These are phyloP conservation scores for Aricia artaxerxes DNA, from an alignment of 2,888 invertebrate species.

Conservation along the genomic window DNA sequence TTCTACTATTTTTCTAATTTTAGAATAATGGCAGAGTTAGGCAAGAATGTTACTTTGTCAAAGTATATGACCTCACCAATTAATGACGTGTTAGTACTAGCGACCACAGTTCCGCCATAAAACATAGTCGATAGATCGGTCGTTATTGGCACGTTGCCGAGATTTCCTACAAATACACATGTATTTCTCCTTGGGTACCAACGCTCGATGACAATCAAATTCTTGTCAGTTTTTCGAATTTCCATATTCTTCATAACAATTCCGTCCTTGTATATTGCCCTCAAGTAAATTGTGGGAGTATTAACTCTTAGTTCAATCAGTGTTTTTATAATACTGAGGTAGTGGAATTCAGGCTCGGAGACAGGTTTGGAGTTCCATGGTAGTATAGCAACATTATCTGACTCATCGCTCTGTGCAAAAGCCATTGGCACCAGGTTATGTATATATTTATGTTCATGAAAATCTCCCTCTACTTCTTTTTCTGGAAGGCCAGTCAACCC, in stretches of 20 bases:
- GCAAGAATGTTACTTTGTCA: slow-evolving; percentile 66
- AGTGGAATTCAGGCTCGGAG: slow-evolving; percentile 72
- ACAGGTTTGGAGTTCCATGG: slow-evolving; percentile 84
- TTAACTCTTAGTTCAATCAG: slow-evolving; percentile 81
- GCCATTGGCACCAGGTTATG: slow-evolving; percentile 87
- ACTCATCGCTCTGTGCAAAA: slow-evolving; percentile 73
- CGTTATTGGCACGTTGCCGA: slow-evolving; percentile 80
- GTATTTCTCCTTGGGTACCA: slow-evolving; percentile 89
- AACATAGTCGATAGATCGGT: slow-evolving; percentile 88
- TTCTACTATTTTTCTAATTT: slow-evolving; percentile 66
- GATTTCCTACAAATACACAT: slow-evolving; percentile 87
- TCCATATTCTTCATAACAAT: slow-evolving; percentile 83
- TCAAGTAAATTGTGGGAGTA: slow-evolving; percentile 87
- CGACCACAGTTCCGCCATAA: slow-evolving; percentile 84
- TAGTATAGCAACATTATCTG: slow-evolving; percentile 62
- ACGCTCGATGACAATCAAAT: slow-evolving; percentile 86
- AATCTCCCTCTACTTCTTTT: slow-evolving; percentile 78
- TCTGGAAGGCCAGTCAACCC: slow-evolving; percentile 81
- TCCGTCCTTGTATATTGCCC: slow-evolving; percentile 84
- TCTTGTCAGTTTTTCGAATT: slow-evolving; percentile 82
- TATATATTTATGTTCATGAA: slow-evolving; percentile 80
- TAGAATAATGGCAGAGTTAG: slow-evolving; percentile 68
- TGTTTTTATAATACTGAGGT: slow-evolving; percentile 77
- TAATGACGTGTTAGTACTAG: slow-evolving; percentile 62
- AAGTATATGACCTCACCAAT: slow-evolving; percentile 68